Evolutionary conservation across 1,140 invertebrate species (phyloP).

Genomic region (Zaprionus lachaisei): DNA sequence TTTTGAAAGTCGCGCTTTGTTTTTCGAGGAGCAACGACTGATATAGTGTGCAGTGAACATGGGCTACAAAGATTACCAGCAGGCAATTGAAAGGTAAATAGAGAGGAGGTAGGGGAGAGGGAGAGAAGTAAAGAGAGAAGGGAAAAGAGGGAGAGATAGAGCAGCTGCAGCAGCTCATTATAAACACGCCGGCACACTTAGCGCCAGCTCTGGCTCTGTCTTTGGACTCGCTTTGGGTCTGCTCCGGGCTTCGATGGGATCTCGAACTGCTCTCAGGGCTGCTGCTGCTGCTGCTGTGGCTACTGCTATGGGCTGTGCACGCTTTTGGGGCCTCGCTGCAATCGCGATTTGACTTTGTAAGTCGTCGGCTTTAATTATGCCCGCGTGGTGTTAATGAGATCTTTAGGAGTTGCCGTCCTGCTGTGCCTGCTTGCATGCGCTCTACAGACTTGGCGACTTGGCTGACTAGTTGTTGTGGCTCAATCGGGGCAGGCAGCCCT

Average conservation of each 20-base stretch:
- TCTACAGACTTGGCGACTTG: slow-evolving; percentile 13
- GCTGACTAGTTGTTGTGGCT: slow-evolving; percentile 71
- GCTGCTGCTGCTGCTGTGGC: slow-evolving; percentile 40
- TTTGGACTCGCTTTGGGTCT: neutral
- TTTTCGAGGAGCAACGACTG: slow-evolving; percentile 10
- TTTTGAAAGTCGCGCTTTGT: slow-evolving; percentile 37
- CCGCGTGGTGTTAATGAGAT: slow-evolving; percentile 84
- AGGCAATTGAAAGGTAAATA: slow-evolving; percentile 47
- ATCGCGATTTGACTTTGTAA: slow-evolving; percentile 73
- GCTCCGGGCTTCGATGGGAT: neutral
- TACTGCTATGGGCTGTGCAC: slow-evolving; percentile 48
- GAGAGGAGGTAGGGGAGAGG: neutral
- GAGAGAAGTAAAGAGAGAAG: neutral
- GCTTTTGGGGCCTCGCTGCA: slow-evolving; percentile 54
- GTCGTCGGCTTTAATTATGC: slow-evolving; percentile 83
- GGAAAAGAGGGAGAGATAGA: neutral
- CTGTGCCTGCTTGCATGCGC: slow-evolving; percentile 40
- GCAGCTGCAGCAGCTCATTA: slow-evolving; percentile 61
- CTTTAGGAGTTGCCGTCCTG: slow-evolving; percentile 58
- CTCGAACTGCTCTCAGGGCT: slow-evolving; percentile 14
- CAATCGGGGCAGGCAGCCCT: slow-evolving; percentile 42
- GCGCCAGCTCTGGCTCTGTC: slow-evolving; percentile 51
- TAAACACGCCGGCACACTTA: slow-evolving; percentile 69
- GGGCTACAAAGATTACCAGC: slow-evolving; percentile 48
- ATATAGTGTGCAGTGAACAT: slow-evolving; percentile 11